Evolutionary conservation across 1,140 invertebrate species (phyloP), one percentile per base, ranked within the genome.

Genomic region (Cecropterus lyciades): DNA sequence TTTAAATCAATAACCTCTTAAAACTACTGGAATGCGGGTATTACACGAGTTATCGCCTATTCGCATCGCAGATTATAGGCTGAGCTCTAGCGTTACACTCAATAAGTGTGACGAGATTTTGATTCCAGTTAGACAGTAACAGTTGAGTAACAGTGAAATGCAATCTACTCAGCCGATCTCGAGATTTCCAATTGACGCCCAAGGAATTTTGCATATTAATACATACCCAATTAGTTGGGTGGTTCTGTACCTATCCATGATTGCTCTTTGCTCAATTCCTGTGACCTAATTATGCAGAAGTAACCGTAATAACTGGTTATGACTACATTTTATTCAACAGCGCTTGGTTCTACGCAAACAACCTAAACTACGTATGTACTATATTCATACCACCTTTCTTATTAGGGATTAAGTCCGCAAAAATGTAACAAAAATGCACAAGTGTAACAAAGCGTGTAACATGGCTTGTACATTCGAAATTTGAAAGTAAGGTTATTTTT

Each of bases 101-200:
- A 67, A 72, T 67, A 75, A 68, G 48, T 76, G 57, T 73, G 74
- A 76, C 73, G 49, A 76, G 70, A 76, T 73, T 73, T 70, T 70
- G 62, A 76, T 73, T 53, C 65, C 57, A 60, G 24, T 16, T 48
- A 60, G 30, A 40, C 11, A 15, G 27, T 27, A 46, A 60, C 55
- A 59, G 67, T 70, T 75, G 52, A 51, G 70, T 70, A 70, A 75
- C 48, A 62, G 53, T 49, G 45, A 65, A 64, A 37, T 60, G 43
- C 43, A 65, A 60, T 55, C 49, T 15, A 30, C 37, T 20, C 2
- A 33, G 46, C 40, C 48, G 53, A 70, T 72, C 70, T 69, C 67
- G 65, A 73, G 13, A 70, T 70, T 73, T 70, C 60, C 64, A 65
- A 70, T 73, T 69, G 30, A 56, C 53, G 37, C 53, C 37, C 24